phyloP scores from a whole-genome alignment of 2,888 invertebrate species.

The Chouioia cunea region DNA sequence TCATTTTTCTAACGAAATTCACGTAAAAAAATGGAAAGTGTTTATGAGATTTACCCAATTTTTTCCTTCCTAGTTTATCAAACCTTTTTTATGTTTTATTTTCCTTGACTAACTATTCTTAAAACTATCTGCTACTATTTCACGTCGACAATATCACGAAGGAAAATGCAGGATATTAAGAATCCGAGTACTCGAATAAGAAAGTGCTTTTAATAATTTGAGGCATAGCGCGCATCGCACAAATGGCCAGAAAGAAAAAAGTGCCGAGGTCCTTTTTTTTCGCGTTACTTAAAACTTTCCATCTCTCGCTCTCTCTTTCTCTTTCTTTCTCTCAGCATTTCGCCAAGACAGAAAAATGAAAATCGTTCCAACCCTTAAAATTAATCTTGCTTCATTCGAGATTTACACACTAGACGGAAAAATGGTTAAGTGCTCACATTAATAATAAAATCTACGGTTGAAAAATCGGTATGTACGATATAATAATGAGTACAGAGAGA shows the following conservation, averaged over 20 bases:
- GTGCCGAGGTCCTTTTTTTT: constrained; percentile 8
- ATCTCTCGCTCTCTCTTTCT: constrained; percentile 1
- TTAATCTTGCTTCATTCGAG: constrained; percentile 42
- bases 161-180: constrained; percentile 15
- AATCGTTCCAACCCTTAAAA: constrained; percentile 41
- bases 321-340: constrained; percentile 24
- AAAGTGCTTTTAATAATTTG: constrained; percentile 47
- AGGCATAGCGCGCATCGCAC: constrained; percentile 21
- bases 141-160: background rate
- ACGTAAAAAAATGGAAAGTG: too few relatives aligned
- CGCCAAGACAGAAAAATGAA: constrained; percentile 32
- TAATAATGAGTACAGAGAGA: too few relatives aligned
- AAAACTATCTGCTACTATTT: constrained; percentile 3
- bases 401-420: constrained; percentile 28
- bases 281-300: constrained; percentile 44
- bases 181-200: constrained; percentile 30
- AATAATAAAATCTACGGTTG: constrained; percentile 21
- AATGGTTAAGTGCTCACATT: constrained; percentile 43
- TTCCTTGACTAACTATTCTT: too few relatives aligned
- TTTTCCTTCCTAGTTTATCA: too few relatives aligned
- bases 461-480: too few relatives aligned
- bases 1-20: too few relatives aligned
- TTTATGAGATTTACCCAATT: too few relatives aligned
- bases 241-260: constrained; percentile 18
- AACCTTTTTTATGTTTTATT: too few relatives aligned